A percentile compares a stretch with the other conserved stretches of the same genome.
Conservation (phyloP, 2,113 vertebrate species). For the Paradisaea rubra region DNA sequence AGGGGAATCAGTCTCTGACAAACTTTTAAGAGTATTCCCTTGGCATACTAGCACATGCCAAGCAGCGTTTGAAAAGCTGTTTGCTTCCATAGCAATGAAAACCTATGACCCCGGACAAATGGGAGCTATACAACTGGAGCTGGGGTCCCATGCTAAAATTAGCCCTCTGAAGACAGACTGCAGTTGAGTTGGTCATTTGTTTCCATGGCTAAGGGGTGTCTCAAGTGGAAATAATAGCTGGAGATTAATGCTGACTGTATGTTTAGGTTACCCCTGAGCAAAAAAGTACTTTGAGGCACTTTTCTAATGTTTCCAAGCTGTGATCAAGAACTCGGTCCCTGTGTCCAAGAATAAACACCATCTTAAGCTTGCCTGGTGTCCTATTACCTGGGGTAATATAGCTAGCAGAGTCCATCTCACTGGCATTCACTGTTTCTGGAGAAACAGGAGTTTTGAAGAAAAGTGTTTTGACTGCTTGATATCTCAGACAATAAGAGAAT, state of each 20-base stretch:
- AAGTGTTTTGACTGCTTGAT: background rate
- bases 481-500: background rate
- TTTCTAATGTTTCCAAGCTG: background rate
- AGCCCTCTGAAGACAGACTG: background rate
- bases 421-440: background rate
- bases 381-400: background rate
- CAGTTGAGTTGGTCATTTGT: background rate
- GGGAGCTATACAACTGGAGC: background rate
- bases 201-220: background rate
- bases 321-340: background rate
- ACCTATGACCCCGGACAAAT: background rate
- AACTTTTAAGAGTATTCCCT: background rate
- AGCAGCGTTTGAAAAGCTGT: background rate
- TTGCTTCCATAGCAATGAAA: constrained; percentile 37
- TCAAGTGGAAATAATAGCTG: constrained; percentile 1
- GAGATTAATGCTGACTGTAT: background rate
- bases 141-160: background rate
- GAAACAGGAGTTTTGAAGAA: background rate
- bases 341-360: background rate
- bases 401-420: background rate
- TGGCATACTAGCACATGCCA: background rate
- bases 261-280: background rate
- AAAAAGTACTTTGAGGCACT: background rate
- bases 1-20: background rate
- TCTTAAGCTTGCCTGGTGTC: background rate